These are phyloP conservation scores for Dryas iulia DNA, from an alignment of 1,140 invertebrate species.

Conservation along the genomic window DNA sequence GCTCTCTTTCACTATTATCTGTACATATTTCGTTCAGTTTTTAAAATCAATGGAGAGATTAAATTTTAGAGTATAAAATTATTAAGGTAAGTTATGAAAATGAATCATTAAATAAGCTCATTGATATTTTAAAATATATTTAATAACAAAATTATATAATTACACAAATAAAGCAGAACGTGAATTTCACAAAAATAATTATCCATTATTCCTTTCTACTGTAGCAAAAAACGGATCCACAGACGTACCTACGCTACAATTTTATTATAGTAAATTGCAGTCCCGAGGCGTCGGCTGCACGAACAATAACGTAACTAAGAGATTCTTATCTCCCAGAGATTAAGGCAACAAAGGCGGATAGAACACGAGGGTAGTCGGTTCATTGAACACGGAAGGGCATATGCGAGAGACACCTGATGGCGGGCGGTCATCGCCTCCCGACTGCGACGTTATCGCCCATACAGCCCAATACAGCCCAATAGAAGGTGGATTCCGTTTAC, in stretches of 20 bases:
- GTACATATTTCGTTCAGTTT: no score
- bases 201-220: conserved; percentile 6
- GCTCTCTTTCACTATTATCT: no score
- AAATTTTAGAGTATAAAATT: no score
- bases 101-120: not conserved
- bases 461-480: not conserved
- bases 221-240: not conserved
- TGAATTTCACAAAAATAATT: not conserved
- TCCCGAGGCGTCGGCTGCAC: conserved; percentile 7
- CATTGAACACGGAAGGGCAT: conserved; percentile 26
- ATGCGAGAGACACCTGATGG: conserved; percentile 23
- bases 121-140: not conserved
- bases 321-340: conserved; percentile 18
- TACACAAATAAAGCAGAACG: not conserved
- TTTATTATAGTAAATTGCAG: conserved; percentile 13
- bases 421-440: conserved; percentile 2
- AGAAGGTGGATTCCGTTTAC: not conserved
- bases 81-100: no score
- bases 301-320: conserved; percentile 12
- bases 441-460: not conserved
- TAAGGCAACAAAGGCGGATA: conserved; percentile 17
- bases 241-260: conserved; percentile 8
- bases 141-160: conserved; percentile 4
- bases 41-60: no score
- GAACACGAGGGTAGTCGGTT: conserved; percentile 17